Base-by-base conservation (phyloP, 2,113 vertebrate species). In the Plectropomus leopardus region DNA sequence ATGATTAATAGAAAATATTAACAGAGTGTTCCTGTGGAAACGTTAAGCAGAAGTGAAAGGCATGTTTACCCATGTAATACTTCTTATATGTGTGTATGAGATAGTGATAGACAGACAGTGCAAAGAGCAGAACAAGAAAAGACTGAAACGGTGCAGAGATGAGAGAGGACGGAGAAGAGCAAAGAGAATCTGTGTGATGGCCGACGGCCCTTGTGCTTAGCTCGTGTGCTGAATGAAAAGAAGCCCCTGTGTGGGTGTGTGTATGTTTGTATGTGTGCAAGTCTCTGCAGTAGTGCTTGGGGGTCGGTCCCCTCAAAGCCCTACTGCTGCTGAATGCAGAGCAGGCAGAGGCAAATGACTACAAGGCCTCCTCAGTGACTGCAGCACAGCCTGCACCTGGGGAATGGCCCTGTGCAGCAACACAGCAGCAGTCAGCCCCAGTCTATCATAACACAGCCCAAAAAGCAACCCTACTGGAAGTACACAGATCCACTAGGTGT, bases 351-450 rank as follows among this genome's bases (percentile, higher is more conserved):
- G 93, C 91, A 91, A 92, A 93, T 72, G 87, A 93, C 89, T 94
- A 92, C 92, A 92, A 92, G 92, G 91, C 93, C 88, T 93, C 91
- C 89, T 92, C 90, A 90, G 91, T 92, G 89, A 91, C 91, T 92
- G 92, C 91, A 90, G 89, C 91, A 86, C 67, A 78, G 84, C 51
- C 86, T 91, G 91, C 92, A 93, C 89, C 88, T 89, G 91, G 87
- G 91, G 86, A 86, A 74, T 45, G 78, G 81, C 75, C 84, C 84
- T 32, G 83, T 78, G 50, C 77, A 75, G 85, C 82, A 83, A 68
- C 78, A 72, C 64, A 80, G 77, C 57, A 72, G 50, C 76, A 76
- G 78, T 72, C 40, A 70, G 67, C 76, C 30, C 65, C 67, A 61
- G 63, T 53, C 47, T 36, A 42, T 15, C 78, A 57, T 72, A 28